Base-by-base conservation (phyloP, 2,797 vertebrate species). In the Bufotes viridis region DNA sequence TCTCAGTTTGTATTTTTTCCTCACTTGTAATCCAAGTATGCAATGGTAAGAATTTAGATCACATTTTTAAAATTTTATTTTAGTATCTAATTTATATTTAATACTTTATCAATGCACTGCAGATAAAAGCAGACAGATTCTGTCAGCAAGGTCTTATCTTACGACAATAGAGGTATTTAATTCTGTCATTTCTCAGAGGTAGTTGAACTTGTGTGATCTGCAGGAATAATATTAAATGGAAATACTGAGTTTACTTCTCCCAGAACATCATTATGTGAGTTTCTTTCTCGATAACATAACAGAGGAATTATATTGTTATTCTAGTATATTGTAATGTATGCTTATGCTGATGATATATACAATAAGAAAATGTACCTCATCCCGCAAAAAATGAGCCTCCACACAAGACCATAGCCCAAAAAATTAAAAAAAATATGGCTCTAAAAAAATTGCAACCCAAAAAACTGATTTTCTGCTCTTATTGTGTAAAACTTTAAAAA, bases 141-240 rank as follows among this genome's bases (percentile, higher is more conserved):
- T 78, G 60, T 63, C 60, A 85, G 14, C 34, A 79, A 26, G 51
- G 61, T 69, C 9, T 61, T 22, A 49, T 78, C 22, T 81, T 22
- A 34, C 58, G 70, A 80, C 69, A 49, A 80, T 26, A 86, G 26
- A 75, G 55, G 49, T 78, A 85, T 85, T 85, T 78, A 51, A 85
- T 85, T 58, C 34, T 75, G 42, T 51, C 69, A 53, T 75, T 61
- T 29, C 34, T 81, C 57, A 81, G 69, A 82, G 55, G 42, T 81
- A 82, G 78, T 24, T 87, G 67, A 87, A 87, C 86, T n/a, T 87
- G 29, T 80, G 51, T 74, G 67, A 61, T 81, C 79, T 75, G 69
- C 42, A 51, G 7, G 65, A 18, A 74, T 63, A 20, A 75, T 53
- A 82, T 75, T 74, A 75, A 82, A 63, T 81, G 42, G 29, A 76